Conservation (phyloP, 1,140 invertebrate genomes). For the Trypoxylus dichotomus region DNA sequence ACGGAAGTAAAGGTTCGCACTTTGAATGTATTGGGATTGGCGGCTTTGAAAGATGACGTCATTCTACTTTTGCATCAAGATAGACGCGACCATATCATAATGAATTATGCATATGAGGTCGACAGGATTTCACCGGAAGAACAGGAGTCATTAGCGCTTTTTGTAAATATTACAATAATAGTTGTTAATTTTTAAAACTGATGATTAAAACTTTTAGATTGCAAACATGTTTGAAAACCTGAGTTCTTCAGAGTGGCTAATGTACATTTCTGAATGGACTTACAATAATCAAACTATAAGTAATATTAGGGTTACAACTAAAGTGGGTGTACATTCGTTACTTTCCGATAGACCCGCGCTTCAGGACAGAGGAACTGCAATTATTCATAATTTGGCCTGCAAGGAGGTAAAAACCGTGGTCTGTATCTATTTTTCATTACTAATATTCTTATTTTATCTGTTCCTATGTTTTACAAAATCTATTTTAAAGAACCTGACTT, state of each 20-base stretch:
- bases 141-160: constrained; percentile 76
- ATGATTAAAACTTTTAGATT: constrained; percentile 60
- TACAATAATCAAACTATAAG: constrained; percentile 73
- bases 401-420: constrained; percentile 98
- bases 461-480: neutral
- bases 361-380: constrained; percentile 79
- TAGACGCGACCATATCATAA: constrained; percentile 82
- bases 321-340: constrained; percentile 84
- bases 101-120: constrained; percentile 85
- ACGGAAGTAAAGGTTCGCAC: constrained; percentile 63
- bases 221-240: constrained; percentile 90
- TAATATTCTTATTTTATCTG: constrained; percentile 24
- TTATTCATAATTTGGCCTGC: constrained; percentile 88
- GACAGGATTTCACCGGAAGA: constrained; percentile 76
- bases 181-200: neutral
- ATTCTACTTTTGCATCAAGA: constrained; percentile 89
- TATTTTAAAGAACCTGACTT: neutral
- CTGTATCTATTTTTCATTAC: constrained; percentile 63
- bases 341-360: constrained; percentile 72
- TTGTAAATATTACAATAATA: constrained; percentile 64
- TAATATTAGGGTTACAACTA: constrained; percentile 88
- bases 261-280: constrained; percentile 91
- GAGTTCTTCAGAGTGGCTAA: constrained; percentile 87
- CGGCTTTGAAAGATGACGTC: constrained; percentile 85
- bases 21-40: constrained; percentile 71